Percentiles rank a stretch among this genome's conserved stretches.
These are phyloP conservation scores for Drosophila niveifrons DNA, from an alignment of 2,888 invertebrate genomes.

Conservation along the genomic window DNA sequence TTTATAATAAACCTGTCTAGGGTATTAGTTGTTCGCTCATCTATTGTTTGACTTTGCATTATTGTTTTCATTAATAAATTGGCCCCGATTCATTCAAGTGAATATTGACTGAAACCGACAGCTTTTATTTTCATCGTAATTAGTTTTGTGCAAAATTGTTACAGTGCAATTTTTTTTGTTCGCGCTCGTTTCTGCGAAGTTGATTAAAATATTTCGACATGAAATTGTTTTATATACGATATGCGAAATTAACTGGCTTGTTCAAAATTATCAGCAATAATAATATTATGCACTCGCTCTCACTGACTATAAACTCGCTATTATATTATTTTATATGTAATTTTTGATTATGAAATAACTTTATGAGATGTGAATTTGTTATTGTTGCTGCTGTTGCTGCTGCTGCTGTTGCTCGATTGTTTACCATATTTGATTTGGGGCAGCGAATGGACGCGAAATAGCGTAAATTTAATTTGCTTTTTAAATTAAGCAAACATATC, in stretches of 20 bases:
- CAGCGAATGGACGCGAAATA: conserved; percentile 20
- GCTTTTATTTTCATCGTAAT: conserved; percentile 14
- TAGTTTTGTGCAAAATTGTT: conserved; percentile 18
- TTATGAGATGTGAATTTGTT: conserved; percentile 32
- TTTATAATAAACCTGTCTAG: background rate
- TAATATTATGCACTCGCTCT: conserved; percentile 17
- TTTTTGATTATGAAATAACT: conserved; percentile 32
- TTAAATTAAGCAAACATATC: conserved; percentile 36
- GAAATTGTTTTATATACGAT: conserved; percentile 10
- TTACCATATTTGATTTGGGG: conserved; percentile 26
- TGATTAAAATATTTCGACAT: conserved; percentile 57
- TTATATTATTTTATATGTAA: conserved; percentile 15
- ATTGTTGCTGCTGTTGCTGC: background rate
- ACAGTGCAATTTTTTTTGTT: background rate
- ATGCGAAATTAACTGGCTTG: conserved; percentile 36
- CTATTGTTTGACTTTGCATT: background rate
- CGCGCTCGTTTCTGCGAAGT: conserved; percentile 15
- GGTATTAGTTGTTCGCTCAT: conserved; percentile 1
- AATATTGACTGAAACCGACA: conserved; percentile 6
- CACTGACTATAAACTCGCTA: conserved; percentile 1
- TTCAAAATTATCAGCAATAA: conserved; percentile 26
- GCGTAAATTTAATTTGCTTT: conserved; percentile 53
- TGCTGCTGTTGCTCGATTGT: conserved; percentile 22
- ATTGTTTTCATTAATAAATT: conserved; percentile 34
- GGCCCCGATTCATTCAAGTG: conserved; percentile 11